phyloP scores from a whole-genome alignment of 2,888 invertebrate genomes.

The Hydropsyche betteni region DNA sequence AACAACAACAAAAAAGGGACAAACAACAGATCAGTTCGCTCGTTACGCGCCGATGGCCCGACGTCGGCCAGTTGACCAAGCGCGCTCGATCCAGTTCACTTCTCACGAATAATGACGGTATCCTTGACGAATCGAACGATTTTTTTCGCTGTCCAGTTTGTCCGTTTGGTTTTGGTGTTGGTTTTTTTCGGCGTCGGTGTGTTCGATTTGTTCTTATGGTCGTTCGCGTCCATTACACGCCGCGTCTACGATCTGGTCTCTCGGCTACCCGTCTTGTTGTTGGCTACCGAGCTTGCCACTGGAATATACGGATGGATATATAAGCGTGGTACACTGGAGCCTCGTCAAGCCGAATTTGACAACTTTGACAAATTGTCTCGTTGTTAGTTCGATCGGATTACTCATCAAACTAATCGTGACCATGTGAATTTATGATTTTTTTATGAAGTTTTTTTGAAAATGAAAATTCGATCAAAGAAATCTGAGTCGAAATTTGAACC shows the following conservation, averaged over 20 bases:
- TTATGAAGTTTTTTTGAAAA: too few relatives aligned
- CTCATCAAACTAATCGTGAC: too few relatives aligned
- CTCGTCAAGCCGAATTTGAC: too few relatives aligned
- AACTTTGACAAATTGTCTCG: too few relatives aligned
- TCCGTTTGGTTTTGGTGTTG: background rate
- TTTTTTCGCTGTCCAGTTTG: too few relatives aligned
- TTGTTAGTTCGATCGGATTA: too few relatives aligned
- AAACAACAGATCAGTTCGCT: slow-evolving; percentile 5
- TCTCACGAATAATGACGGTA: slow-evolving; percentile 22
- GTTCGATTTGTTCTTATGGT: slow-evolving; percentile 1
- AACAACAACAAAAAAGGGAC: slow-evolving; percentile 1
- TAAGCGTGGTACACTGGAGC: background rate
- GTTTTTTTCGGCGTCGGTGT: background rate
- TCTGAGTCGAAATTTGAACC: too few relatives aligned
- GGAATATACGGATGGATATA: background rate
- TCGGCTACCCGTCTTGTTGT: background rate
- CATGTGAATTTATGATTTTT: too few relatives aligned
- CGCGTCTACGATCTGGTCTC: too few relatives aligned
- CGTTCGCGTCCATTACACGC: background rate
- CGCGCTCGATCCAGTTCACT: slow-evolving; percentile 22
- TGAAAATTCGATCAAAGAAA: too few relatives aligned
- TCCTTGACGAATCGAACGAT: slow-evolving; percentile 20
- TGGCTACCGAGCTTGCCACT: slow-evolving; percentile 6
- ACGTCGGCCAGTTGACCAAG: slow-evolving; percentile 10
- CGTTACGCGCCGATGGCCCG: slow-evolving; percentile 17